Evolutionary conservation across 2,797 vertebrate species (phyloP).

Genomic region (Eulemur rubriventer): DNA sequence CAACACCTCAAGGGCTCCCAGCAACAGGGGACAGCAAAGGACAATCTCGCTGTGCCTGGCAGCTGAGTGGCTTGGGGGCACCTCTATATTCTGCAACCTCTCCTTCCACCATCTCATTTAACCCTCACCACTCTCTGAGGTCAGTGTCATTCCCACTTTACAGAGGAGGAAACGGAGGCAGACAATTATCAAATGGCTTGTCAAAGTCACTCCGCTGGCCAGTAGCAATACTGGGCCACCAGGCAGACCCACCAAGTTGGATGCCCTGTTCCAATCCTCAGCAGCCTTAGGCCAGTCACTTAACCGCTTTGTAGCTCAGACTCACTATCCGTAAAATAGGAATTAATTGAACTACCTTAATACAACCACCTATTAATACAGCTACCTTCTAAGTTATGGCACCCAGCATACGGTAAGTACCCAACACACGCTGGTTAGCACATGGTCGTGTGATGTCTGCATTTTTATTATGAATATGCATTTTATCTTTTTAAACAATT

Average conservation of each 20-base stretch:
- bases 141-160: not conserved
- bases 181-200: not conserved
- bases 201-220: not conserved
- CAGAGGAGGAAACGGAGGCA: not conserved
- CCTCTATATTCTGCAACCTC: not conserved
- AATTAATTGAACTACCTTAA: not conserved
- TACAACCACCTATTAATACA: too few relatives aligned
- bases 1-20: not conserved
- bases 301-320: not conserved
- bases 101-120: too few relatives aligned
- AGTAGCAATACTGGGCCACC: not conserved
- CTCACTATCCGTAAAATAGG: not conserved
- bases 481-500: not conserved
- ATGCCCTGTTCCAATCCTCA: not conserved
- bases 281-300: not conserved
- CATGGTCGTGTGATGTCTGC: too few relatives aligned
- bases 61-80: not conserved
- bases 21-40: not conserved
- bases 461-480: not conserved
- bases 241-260: not conserved
- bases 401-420: not conserved
- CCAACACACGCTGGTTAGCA: not conserved
- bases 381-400: not conserved
- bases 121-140: not conserved
- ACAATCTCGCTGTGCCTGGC: not conserved